Base-by-base conservation (phyloP, 2,888 invertebrate genomes). In the Petrolisthes cinctipes region DNA sequence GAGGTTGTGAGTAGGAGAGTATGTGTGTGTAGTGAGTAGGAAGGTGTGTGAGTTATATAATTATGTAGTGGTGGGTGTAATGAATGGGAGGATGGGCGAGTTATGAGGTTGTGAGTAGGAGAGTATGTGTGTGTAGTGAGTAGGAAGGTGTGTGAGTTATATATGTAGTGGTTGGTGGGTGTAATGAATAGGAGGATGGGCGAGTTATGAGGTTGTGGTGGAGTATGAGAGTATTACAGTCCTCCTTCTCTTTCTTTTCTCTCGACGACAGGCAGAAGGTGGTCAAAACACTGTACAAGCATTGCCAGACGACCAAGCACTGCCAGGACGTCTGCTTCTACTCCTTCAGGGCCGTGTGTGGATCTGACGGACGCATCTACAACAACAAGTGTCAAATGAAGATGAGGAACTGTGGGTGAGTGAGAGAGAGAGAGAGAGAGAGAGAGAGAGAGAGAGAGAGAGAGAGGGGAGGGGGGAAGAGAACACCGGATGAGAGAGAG, bases 271-370 rank as follows among this genome's bases (percentile, higher is more conserved):
- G 96, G 0, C 96, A 96, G 95, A 96, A 96, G 23, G 96, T 96
- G 4, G 96, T 97, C 17, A 94, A 96, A 91, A 97, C 97, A 11
- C 96, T 96, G 92, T 96, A 97, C 93, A 97, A 97, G 92, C 96
- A 97, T 92, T 97, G 97, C 92, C 97, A 97, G 92, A 97, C 97
- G 57, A 97, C 97, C 0, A 94, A 97, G 89, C 97, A 97, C 93
- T 97, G 97, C 92, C 95, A 97, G 54, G 97, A 97, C 92, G 96
- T 97, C 3, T 97, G 97, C 92, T 97, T 97, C 97, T 95, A 97
- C 66, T 97, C 96, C 23, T 97, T 97, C 79, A 95, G 96, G 91
- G 97, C 97, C 5, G 97, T 97, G 7, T 97, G 97, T 92, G 97
- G 97, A 0, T 97, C 97, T 11, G 97, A 97, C 92, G 97, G 97